Base-by-base conservation (phyloP, 2,888 invertebrate species). In the Gastracanthus pulcherrimus region DNA sequence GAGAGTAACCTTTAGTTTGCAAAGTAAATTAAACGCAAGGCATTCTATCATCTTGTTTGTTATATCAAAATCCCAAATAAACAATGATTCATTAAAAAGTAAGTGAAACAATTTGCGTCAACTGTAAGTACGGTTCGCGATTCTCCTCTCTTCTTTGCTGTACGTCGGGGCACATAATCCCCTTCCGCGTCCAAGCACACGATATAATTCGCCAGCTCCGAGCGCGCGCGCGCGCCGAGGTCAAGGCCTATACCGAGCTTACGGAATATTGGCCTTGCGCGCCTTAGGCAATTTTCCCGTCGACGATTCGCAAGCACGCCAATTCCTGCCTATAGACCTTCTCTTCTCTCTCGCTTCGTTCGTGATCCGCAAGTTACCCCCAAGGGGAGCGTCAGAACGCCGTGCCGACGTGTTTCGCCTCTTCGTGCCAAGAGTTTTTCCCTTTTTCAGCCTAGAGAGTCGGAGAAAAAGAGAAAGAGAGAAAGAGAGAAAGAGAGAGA, bases 261-360 rank as follows among this genome's bases (percentile, higher is more conserved):
- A 36, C 29, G 70, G 34, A 45, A 60, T 67, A 41, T 41, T 34
- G 66, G 69, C 69, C 69, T 69, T 69, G 69, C 23, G 26, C 26
- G n/a, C 45, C 36, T 23, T 19, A 19, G 60, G 66, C 79, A 72
- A 72, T 79, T 79, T 70, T 38, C 66, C 19, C 23, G 66, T 62
- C n/a, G 38, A 70, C 62, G 69, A 70, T 77, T 51, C 77, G 62
- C 62, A 23, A 36, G 34, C 66, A 66, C 41, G 72, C 79, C 66
- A 79, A 72, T 72, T 58, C 16, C 51, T 6, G 29, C 62, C 64
- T 41, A 58, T 9, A 41, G n/a, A 7, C 31, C n/a, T 62, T 29
- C 19, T 62, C 34, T 62, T 34, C n/a, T 5, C 19, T 31, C n/a
- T n/a, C 34, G 13, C n/a, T 48, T 19, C 48, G 2, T 31, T 34